A percentile compares a stretch with the other conserved stretches of the same genome.
These are phyloP conservation scores for Danio jaintianensis DNA, from an alignment of 2,797 vertebrate species.

Conservation along the genomic window DNA sequence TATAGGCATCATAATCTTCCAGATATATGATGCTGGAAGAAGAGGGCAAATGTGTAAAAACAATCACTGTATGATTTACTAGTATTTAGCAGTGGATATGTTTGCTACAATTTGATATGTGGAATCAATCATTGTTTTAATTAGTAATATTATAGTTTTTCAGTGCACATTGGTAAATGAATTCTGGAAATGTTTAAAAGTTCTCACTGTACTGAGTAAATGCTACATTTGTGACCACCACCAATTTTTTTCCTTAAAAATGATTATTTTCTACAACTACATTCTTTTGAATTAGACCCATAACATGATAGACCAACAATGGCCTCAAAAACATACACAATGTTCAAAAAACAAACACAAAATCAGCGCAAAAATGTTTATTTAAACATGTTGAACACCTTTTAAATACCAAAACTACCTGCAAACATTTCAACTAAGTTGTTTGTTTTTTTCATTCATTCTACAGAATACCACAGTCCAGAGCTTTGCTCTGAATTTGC, in stretches of 20 bases:
- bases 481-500: neutral
- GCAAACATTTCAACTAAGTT: neutral
- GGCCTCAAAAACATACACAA: neutral
- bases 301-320: neutral
- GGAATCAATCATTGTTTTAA: neutral
- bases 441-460: neutral
- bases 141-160: neutral
- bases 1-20: neutral
- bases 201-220: neutral
- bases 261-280: neutral
- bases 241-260: too few relatives aligned
- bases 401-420: neutral
- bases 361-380: constrained; percentile 36
- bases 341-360: constrained; percentile 30
- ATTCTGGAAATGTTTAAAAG: neutral
- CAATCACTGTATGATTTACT: neutral
- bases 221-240: neutral
- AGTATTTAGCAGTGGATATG: neutral
- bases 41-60: neutral
- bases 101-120: neutral
- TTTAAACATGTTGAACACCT: constrained; percentile 29
- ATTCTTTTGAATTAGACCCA: neutral
- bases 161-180: neutral
- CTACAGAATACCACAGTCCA: constrained; percentile 13
- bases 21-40: neutral